These are phyloP conservation scores for Upupa epops DNA, from an alignment of 2,113 vertebrate species.

Conservation along the genomic window DNA sequence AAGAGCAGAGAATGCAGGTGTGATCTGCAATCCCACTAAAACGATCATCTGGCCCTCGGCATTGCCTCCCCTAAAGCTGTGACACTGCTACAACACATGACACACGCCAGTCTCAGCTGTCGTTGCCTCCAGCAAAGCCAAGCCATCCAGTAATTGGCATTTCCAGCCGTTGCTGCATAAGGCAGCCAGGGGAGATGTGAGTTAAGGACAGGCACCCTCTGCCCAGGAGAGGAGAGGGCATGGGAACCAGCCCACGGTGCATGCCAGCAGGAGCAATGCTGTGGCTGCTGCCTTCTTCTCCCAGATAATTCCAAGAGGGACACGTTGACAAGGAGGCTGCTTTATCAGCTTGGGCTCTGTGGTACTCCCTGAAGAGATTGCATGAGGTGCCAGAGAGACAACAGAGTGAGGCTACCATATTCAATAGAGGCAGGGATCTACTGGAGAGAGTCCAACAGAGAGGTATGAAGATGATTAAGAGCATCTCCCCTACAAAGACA, in stretches of 20 bases:
- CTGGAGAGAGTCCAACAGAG: too few species aligned
- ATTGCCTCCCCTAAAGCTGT: background rate
- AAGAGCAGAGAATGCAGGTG: background rate
- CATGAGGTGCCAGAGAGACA: too few species aligned
- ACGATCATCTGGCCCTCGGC: background rate
- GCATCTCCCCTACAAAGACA: too few species aligned
- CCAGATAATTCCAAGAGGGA: conserved; percentile 71
- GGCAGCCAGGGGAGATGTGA: rapidly evolving
- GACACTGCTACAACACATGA: background rate
- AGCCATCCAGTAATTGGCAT: background rate
- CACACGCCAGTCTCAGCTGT: background rate
- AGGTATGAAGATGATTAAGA: too few species aligned
- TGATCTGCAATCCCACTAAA: background rate
- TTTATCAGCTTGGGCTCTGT: conserved; percentile 40
- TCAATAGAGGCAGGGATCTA: too few species aligned
- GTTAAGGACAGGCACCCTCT: background rate
- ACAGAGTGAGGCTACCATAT: too few species aligned
- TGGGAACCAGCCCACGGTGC: conserved; percentile 53
- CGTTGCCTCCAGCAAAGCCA: background rate
- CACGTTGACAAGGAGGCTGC: conserved; percentile 57
- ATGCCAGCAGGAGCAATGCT: conserved; percentile 28
- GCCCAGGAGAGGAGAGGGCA: background rate
- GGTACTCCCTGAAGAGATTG: background rate
- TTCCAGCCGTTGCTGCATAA: background rate
- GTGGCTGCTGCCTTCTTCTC: conserved; percentile 68